Conservation (phyloP, 2,888 invertebrate species). For the Xiphydria camelus region DNA sequence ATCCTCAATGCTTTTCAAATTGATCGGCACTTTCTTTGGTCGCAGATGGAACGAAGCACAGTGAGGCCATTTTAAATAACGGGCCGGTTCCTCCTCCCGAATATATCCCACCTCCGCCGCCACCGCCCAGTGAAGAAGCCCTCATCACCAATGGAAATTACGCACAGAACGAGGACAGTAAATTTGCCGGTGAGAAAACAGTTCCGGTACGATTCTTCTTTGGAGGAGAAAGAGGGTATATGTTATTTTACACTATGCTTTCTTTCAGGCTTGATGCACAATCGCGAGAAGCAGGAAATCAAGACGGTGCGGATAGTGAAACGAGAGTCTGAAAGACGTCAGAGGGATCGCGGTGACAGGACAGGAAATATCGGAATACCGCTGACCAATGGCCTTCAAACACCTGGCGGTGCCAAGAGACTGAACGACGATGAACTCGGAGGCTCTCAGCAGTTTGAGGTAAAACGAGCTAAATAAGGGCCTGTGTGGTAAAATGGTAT, state of each 20-base stretch:
- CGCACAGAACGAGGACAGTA: slow-evolving; percentile 42
- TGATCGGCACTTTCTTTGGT: background rate
- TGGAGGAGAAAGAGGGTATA: background rate
- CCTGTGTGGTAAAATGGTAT: background rate
- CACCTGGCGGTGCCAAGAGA: slow-evolving; percentile 46
- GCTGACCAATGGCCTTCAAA: slow-evolving; percentile 44
- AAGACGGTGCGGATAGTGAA: slow-evolving; percentile 94
- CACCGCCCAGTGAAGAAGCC: slow-evolving; percentile 45
- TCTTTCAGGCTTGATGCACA: slow-evolving; percentile 65
- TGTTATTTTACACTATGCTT: slow-evolving; percentile 24
- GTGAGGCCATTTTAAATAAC: slow-evolving; percentile 36
- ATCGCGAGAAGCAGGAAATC: slow-evolving; percentile 82
- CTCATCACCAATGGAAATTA: slow-evolving; percentile 41
- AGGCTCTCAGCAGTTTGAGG: slow-evolving; percentile 46
- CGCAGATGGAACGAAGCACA: slow-evolving; percentile 37
- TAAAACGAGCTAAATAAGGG: no score
- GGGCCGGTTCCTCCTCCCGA: slow-evolving; percentile 43
- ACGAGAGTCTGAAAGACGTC: slow-evolving; percentile 84
- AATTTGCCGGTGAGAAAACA: slow-evolving; percentile 31
- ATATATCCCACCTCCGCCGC: slow-evolving; percentile 51
- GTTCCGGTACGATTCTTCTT: background rate
- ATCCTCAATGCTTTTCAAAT: background rate
- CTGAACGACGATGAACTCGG: slow-evolving; percentile 42
- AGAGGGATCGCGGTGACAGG: slow-evolving; percentile 75
- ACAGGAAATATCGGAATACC: slow-evolving; percentile 55